A percentile compares a stretch with the other conserved stretches of the same genome.
These are phyloP conservation scores for Torymus auratus DNA, from an alignment of 2,888 invertebrate species.

Conservation along the genomic window DNA sequence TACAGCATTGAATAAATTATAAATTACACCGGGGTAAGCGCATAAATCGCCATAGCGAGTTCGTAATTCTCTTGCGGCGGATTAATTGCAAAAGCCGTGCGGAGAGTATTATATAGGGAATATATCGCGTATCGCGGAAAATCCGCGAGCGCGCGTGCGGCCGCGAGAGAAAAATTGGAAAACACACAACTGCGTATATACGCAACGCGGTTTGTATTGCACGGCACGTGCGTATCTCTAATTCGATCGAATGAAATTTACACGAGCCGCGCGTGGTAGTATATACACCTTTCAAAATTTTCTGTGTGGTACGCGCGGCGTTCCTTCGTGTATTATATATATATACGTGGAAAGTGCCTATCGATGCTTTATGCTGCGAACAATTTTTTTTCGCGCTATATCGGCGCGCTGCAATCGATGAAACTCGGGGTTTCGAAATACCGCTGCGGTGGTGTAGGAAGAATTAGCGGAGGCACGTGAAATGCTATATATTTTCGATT, in stretches of 20 bases:
- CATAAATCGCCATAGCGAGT: neutral
- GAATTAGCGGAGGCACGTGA: no score
- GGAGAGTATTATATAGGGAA: neutral
- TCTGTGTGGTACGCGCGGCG: neutral
- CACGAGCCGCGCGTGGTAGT: neutral
- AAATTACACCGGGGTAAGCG: neutral
- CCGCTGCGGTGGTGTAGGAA: no score
- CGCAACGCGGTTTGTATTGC: constrained; percentile 32
- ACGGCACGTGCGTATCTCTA: constrained; percentile 12
- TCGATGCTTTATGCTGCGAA: constrained; percentile 4
- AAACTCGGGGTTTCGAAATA: no score
- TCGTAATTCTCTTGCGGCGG: constrained; percentile 9
- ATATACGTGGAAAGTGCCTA: neutral
- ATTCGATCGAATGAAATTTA: constrained; percentile 38
- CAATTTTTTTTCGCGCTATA: constrained; percentile 11
- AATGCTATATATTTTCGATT: no score
- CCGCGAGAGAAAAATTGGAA: constrained; percentile 1
- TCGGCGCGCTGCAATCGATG: neutral
- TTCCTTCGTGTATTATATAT: no score
- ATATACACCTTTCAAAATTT: constrained; percentile 24
- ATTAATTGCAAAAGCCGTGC: neutral
- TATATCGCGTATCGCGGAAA: constrained; percentile 20
- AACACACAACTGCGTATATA: no score
- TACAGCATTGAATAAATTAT: neutral
- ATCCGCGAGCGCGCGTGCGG: neutral